Percentiles rank a stretch among this genome's conserved stretches.
These are phyloP conservation scores for Ophion slaviceki DNA, from an alignment of 2,888 invertebrate genomes.

Conservation along the genomic window DNA sequence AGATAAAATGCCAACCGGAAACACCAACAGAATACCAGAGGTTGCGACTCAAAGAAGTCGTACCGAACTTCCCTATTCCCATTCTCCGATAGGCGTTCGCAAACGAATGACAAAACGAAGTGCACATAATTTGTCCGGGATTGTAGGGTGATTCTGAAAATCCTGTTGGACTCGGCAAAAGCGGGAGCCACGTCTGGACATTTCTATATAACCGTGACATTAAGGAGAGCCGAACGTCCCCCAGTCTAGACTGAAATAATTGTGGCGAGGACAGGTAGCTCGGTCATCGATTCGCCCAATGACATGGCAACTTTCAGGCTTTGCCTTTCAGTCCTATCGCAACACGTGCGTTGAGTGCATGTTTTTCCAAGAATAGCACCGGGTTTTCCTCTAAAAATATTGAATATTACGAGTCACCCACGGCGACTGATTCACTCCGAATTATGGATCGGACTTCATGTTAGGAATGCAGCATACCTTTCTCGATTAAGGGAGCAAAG, in stretches of 20 bases:
- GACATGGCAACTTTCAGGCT: neutral
- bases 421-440: neutral
- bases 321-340: neutral
- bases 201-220: constrained; percentile 77
- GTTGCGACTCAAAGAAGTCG: neutral
- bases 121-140: constrained; percentile 41
- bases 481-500: neutral
- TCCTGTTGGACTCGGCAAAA: neutral
- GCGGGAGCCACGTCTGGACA: constrained; percentile 18
- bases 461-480: neutral
- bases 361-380: neutral
- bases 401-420: neutral
- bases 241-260: constrained; percentile 79
- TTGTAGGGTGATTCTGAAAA: neutral
- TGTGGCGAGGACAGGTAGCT: constrained; percentile 68
- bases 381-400: neutral
- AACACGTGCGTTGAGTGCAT: neutral
- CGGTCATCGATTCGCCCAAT: constrained; percentile 32
- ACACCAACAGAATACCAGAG: neutral
- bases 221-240: constrained; percentile 69
- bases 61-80: neutral
- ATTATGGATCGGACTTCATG: neutral
- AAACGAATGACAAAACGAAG: neutral
- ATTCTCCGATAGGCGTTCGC: neutral
- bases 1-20: neutral